Evolutionary conservation across 2,113 vertebrate species (phyloP).

Genomic region (Sinocyclocheilus grahami): DNA sequence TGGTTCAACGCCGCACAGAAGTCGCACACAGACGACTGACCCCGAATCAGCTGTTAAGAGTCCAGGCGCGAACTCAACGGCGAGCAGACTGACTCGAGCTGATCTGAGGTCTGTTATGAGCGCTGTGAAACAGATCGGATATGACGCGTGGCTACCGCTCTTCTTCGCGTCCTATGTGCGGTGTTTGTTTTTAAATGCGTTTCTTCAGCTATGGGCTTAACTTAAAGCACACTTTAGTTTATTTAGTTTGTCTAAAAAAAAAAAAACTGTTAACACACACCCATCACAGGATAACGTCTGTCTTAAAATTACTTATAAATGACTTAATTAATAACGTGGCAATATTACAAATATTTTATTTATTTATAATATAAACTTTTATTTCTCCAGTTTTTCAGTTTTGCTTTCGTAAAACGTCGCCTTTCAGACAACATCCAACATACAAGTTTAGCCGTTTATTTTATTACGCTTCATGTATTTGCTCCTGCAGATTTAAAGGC

Average conservation of each 20-base stretch:
- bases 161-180: neutral
- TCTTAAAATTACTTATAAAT: too few relatives aligned
- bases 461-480: neutral
- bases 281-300: neutral
- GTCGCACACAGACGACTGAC: slow-evolving; percentile 17
- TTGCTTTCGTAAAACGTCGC: too few relatives aligned
- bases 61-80: neutral
- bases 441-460: neutral
- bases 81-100: neutral
- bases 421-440: neutral
- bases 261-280: neutral
- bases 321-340: neutral
- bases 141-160: neutral
- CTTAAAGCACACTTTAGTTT: too few relatives aligned
- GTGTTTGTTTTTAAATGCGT: neutral
- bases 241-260: neutral
- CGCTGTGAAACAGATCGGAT: slow-evolving; percentile 12
- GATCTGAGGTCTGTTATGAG: slow-evolving; percentile 35
- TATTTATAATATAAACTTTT: too few relatives aligned
- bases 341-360: too few relatives aligned
- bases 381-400: too few relatives aligned
- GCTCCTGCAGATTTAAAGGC: neutral
- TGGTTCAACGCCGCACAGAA: neutral
- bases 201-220: neutral
- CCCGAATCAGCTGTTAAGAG: slow-evolving; percentile 45